Percentiles rank a stretch among this genome's conserved stretches.
Evolutionary conservation across 1,140 invertebrate genomes (phyloP).

Genomic region (Brachionus asplanchnoidis): DNA sequence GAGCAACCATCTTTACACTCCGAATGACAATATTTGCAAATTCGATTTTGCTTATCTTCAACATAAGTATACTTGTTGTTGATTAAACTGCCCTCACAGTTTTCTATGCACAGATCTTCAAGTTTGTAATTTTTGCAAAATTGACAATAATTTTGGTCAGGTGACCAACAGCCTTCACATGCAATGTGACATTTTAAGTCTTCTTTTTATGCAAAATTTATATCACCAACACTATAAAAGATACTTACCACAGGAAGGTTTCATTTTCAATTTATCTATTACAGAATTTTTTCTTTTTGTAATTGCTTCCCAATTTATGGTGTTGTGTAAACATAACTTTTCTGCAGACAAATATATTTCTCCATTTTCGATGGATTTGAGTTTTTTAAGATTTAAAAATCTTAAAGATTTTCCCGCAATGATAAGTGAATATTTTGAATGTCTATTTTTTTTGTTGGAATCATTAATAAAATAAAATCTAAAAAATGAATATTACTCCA

Average conservation of each 20-base stretch:
- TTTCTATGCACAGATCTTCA: background rate
- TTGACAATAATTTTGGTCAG: background rate
- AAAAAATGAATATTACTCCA: background rate
- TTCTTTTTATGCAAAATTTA: background rate
- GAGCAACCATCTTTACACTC: background rate
- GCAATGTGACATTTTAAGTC: background rate
- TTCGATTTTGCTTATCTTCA: background rate
- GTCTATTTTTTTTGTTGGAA: background rate
- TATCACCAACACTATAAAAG: background rate
- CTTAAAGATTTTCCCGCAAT: background rate
- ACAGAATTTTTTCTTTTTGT: background rate
- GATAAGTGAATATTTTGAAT: conserved; percentile 3
- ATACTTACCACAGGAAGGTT: background rate
- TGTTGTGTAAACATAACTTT: background rate
- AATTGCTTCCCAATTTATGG: conserved; percentile 11
- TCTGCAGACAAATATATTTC: background rate
- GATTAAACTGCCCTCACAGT: background rate
- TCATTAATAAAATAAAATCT: background rate
- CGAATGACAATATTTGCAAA: conserved; percentile 8
- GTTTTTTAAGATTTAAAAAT: background rate
- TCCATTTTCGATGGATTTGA: conserved; percentile 11
- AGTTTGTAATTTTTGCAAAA: conserved; percentile 23
- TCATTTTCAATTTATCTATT: background rate
- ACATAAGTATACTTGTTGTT: background rate
- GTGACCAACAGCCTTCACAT: conserved; percentile 16